Evolutionary conservation across 2,888 invertebrate species (phyloP), one percentile per base, ranked within the genome.

Genomic region (Caenorhabditis afra): DNA sequence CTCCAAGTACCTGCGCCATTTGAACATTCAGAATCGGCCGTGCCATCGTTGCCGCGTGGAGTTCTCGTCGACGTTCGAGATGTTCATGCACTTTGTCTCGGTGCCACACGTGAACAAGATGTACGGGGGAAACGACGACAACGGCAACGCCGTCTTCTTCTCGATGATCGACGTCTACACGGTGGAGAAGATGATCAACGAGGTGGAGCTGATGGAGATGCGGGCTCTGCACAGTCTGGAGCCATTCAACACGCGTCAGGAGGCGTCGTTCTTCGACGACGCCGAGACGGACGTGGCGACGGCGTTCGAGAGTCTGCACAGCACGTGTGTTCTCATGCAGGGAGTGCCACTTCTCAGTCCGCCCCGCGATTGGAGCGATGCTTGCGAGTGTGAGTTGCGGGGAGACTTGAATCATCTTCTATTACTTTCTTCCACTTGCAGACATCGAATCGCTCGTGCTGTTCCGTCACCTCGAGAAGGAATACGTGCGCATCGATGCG

Each of bases 221-320:
- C 8, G 37, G 5, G 22, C 47, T 3, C 18, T 37, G 35, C 39
- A 20, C n/a, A n/a, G n/a, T 14, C 35, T 53, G 49, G 11, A 49
- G 20, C 20, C 1, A 3, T 18, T 16, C 10, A 29, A 11, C 16
- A 7, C 29, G 29, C 29, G 29, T 7, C 23, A 0, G 23, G 18
- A 44, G 45, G 8, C 35, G 8, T 44, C 44, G 16, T 58, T 67
- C 29, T 57, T 67, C 16, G 58, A 67, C 7, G 18, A 20, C 1
- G 47, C 41, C 12, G 67, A n/a, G n/a, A n/a, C n/a, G n/a, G n/a
- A 67, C 22, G 49, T 67, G n/a, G 18, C 22, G 14, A 47, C 55
- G n/a, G 58, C 67, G 20, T 49, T 67, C 41, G 67, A 67, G 14
- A 49, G 49, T 16, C n/a, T 67, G 22, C 49, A 58, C 16, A 67